Conservation (phyloP, 2,113 vertebrate genomes). For the Brachyhypopomus gauderio region DNA sequence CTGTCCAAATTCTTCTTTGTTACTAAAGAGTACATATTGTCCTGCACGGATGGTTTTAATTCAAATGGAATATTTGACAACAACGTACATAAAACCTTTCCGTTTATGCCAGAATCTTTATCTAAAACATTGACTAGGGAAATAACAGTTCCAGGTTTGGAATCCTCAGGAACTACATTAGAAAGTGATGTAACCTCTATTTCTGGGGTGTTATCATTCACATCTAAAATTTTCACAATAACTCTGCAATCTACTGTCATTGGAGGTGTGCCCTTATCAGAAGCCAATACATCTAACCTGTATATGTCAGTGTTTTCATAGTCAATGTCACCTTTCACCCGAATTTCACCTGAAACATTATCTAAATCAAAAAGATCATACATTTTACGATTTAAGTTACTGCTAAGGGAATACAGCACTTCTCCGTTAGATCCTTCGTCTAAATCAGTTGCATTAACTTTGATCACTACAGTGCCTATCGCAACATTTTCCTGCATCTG, state of each 20-base stretch:
- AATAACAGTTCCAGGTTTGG: slow-evolving; percentile 67
- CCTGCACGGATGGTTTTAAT: slow-evolving; percentile 65
- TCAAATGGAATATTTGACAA: slow-evolving; percentile 65
- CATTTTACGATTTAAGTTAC: slow-evolving; percentile 54
- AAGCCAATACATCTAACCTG: slow-evolving; percentile 56
- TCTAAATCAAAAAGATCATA: slow-evolving; percentile 61
- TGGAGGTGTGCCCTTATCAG: slow-evolving; percentile 56
- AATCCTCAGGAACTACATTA: slow-evolving; percentile 64
- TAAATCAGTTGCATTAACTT: slow-evolving; percentile 66
- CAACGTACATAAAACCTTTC: slow-evolving; percentile 63
- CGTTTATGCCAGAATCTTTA: slow-evolving; percentile 70
- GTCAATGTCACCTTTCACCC: slow-evolving; percentile 52
- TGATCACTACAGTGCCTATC: slow-evolving; percentile 57
- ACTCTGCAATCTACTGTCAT: slow-evolving; percentile 50
- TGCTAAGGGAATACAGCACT: slow-evolving; percentile 62
- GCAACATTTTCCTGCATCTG: slow-evolving; percentile 61
- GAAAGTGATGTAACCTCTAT: slow-evolving; percentile 67
- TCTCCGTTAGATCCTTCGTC: slow-evolving; percentile 65
- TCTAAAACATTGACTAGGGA: slow-evolving; percentile 70
- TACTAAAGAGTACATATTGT: slow-evolving; percentile 70
- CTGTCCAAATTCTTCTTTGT: slow-evolving; percentile 56
- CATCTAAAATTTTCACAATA: slow-evolving; percentile 54
- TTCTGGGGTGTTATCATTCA: slow-evolving; percentile 65
- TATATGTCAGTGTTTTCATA: slow-evolving; percentile 53
- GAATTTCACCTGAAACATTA: slow-evolving; percentile 61